Conservation (phyloP, 2,888 invertebrate species). For the Nebria salina region DNA sequence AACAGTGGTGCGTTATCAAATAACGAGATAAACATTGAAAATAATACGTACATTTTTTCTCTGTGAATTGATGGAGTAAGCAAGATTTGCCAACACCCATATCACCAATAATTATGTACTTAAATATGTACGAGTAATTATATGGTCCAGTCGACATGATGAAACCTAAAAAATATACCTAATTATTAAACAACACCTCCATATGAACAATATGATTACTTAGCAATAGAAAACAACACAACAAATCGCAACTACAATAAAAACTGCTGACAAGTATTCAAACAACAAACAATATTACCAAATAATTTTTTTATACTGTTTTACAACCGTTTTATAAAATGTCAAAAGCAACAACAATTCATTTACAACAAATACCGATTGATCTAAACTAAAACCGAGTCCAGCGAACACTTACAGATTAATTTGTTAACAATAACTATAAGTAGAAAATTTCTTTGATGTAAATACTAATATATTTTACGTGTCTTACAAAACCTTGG, state of each 20-base stretch:
- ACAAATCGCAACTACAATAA: background rate
- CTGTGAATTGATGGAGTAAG: constrained; percentile 98
- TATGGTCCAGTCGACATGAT: constrained; percentile 96
- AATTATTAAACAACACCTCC: constrained; percentile 2
- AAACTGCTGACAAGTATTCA: background rate
- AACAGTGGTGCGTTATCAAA: background rate
- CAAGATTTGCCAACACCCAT: constrained; percentile 99
- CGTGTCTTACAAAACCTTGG: constrained; percentile 40
- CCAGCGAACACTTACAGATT: constrained; percentile 23
- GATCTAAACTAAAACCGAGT: background rate
- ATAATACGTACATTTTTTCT: constrained; percentile 95
- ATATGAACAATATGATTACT: constrained; percentile 2
- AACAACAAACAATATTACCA: background rate
- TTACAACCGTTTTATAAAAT: background rate
- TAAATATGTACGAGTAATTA: constrained; percentile 99
- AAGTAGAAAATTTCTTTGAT: constrained; percentile 35
- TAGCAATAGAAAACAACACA: constrained; percentile 3
- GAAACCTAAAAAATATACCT: constrained; percentile 49
- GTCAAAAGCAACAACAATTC: background rate
- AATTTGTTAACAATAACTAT: constrained; percentile 33
- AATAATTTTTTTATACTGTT: too few species aligned
- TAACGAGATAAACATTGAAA: background rate
- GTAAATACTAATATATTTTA: constrained; percentile 39
- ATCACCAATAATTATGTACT: constrained; percentile 99
- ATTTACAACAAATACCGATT: background rate